These are phyloP conservation scores for Deilephila porcellus DNA, from an alignment of 2,888 invertebrate genomes.

Conservation along the genomic window DNA sequence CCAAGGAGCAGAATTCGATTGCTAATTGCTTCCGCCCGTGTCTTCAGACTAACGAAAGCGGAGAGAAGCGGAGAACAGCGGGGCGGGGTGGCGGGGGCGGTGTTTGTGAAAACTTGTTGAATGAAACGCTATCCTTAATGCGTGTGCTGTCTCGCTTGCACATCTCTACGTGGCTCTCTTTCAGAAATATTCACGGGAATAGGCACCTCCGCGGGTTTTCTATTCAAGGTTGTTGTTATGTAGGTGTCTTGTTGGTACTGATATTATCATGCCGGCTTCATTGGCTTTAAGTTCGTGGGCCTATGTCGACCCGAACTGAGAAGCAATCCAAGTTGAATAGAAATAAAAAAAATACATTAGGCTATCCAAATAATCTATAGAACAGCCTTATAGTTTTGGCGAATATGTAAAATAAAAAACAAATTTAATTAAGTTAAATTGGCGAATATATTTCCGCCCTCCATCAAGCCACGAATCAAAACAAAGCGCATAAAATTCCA, in stretches of 20 bases:
- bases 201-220: slow-evolving; percentile 2
- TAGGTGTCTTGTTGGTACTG: neutral
- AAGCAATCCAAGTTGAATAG: no score
- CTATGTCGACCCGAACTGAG: no score
- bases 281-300: no score
- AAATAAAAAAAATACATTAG: no score
- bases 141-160: neutral
- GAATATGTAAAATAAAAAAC: no score
- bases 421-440: no score
- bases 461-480: neutral
- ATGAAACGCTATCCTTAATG: slow-evolving; percentile 16
- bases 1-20: neutral
- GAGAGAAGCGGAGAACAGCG: neutral
- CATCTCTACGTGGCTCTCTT: neutral
- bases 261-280: neutral
- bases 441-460: neutral
- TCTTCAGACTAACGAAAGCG: neutral
- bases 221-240: neutral
- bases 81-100: neutral
- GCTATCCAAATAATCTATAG: no score
- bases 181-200: neutral
- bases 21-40: slow-evolving; percentile 9
- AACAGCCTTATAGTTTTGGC: no score
- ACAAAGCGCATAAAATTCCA: neutral
- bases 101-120: slow-evolving; percentile 26